Evolutionary conservation across 1,140 invertebrate genomes (phyloP), one percentile per base, ranked within the genome.

Genomic region (Archegozetes longisetosus): DNA sequence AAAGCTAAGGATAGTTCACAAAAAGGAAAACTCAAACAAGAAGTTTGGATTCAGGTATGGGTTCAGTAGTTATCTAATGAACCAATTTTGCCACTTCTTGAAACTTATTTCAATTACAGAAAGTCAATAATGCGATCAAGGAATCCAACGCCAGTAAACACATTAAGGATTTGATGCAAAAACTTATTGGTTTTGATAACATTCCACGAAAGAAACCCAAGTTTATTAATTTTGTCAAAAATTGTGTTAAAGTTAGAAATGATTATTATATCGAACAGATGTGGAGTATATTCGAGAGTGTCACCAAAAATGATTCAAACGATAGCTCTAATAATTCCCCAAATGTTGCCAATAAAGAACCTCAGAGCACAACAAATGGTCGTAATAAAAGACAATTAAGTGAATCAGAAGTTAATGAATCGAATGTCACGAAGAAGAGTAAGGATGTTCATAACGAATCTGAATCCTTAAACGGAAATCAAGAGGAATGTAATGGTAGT

Each of bases 161-260:
- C 63, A 72, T 86, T 51, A 74, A 74, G 65, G 76, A 73, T 56
- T 73, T 90, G 27, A 75, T 95, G 28, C 74, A 85, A 62, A 77
- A 74, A 17, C 78, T 95, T 32, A 79, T 80, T 28, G 80, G 80
- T 53, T 80, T 83, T 68, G 80, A 83, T 51, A 96, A 95, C 70
- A 85, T 94, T 66, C 92, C 91, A n/a, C 77, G 89, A 46, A 95
- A 94, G 69, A 85, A 88, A 69, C 73, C 76, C 0, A 93, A 92
- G 70, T 96, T 94, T 74, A 74, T 71, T 68, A 77, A 77, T 62
- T 77, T 78, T 62, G 62, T 75, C 13, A 61, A 65, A 48, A 78
- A 76, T 60, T 70, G 73, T 32, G 47, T 70, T 1, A 55, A 67
- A 50, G 62, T 72, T 28, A 26, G 62, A 2, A 65, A 73, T 55